Conservation (phyloP, 1,140 invertebrate species). For the Lethocerus indicus region DNA sequence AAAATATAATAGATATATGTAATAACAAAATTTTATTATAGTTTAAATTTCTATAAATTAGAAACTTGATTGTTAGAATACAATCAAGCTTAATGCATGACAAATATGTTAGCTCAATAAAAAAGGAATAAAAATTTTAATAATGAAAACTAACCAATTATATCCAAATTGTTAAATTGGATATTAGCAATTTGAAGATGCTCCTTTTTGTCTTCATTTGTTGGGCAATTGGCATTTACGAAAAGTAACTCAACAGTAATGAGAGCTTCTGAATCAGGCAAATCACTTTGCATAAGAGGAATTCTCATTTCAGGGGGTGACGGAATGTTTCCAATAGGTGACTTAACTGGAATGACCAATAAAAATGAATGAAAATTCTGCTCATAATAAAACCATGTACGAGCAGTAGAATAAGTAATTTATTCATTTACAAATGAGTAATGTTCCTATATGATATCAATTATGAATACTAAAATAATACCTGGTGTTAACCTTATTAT, state of each 20-base stretch:
- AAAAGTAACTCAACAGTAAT: conserved; percentile 68
- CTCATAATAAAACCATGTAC: neutral
- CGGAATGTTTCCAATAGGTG: conserved; percentile 6
- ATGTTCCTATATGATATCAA: too few species aligned
- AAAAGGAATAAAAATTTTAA: neutral
- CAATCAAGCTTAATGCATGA: neutral
- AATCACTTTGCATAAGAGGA: conserved; percentile 17
- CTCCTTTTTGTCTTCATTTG: conserved; percentile 27
- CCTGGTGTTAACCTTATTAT: too few species aligned
- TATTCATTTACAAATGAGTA: too few species aligned
- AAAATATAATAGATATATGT: too few species aligned
- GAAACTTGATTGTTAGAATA: neutral
- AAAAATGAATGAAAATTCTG: neutral
- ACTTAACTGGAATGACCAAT: conserved; percentile 11
- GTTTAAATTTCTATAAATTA: neutral
- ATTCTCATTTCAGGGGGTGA: conserved; percentile 13
- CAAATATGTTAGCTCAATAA: neutral
- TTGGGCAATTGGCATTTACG: conserved; percentile 35
- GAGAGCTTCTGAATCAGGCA: conserved; percentile 59
- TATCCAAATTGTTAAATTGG: conserved; percentile 85
- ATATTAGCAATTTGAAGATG: conserved; percentile 63
- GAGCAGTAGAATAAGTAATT: too few species aligned
- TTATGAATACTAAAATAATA: too few species aligned
- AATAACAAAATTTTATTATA: neutral
- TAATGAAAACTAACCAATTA: conserved; percentile 48